Evolutionary conservation across 2,888 invertebrate species (phyloP).

Genomic region (Lithophane semibrunnea): DNA sequence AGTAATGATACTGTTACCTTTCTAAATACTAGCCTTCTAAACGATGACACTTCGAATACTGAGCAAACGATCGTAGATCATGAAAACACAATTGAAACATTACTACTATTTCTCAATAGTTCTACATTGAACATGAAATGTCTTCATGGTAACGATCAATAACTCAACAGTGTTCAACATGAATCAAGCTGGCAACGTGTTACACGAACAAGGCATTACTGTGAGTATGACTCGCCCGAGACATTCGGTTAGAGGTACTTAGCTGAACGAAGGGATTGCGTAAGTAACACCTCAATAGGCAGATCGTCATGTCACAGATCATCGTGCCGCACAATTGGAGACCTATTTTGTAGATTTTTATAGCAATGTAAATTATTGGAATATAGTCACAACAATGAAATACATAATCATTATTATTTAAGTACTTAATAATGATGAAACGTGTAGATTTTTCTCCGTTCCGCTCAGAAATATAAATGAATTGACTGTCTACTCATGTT

Average conservation of each 20-base stretch:
- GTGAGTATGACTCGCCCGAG: slow-evolving; percentile 32
- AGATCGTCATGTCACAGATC: slow-evolving; percentile 54
- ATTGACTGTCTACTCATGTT: background rate
- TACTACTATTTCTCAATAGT: slow-evolving; percentile 25
- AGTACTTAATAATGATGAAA: background rate
- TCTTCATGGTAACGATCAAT: slow-evolving; percentile 36
- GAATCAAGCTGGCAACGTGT: slow-evolving; percentile 32
- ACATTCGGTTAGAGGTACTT: slow-evolving; percentile 42
- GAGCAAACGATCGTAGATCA: slow-evolving; percentile 4
- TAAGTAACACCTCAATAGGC: slow-evolving; percentile 57
- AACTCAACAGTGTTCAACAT: slow-evolving; percentile 39
- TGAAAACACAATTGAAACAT: slow-evolving; percentile 33
- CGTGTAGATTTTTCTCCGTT: background rate
- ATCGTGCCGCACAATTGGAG: slow-evolving; percentile 31
- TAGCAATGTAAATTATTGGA: background rate
- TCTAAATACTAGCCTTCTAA: background rate
- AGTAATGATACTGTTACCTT: background rate
- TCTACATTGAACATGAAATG: background rate
- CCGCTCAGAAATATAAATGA: background rate
- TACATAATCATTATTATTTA: no score
- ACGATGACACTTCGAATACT: background rate
- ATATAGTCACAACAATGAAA: background rate
- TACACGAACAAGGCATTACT: slow-evolving; percentile 38
- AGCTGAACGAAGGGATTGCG: slow-evolving; percentile 52
- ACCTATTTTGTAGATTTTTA: slow-evolving; percentile 5